phyloP scores from a whole-genome alignment of 1,140 invertebrate species.

The Oryctes rhinoceros region DNA sequence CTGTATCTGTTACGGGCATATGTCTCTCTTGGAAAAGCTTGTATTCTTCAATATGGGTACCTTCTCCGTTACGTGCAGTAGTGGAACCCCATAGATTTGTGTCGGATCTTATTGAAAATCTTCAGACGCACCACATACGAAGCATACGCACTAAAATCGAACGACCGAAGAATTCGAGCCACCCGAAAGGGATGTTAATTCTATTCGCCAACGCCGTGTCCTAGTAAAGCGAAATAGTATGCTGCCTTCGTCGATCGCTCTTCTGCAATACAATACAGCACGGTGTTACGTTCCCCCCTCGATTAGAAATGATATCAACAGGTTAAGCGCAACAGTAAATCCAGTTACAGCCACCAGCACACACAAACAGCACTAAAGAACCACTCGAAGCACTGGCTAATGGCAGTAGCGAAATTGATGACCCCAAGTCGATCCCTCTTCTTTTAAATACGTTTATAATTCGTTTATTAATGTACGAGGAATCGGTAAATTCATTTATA shows the following conservation, averaged over 20 bases:
- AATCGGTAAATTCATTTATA: too few species aligned
- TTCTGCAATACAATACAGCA: background rate
- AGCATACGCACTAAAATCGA: too few species aligned
- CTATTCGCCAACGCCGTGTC: background rate
- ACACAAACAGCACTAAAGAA: background rate
- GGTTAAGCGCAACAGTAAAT: conserved; percentile 19
- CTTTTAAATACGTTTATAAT: too few species aligned
- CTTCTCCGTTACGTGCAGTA: too few species aligned
- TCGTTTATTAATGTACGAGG: too few species aligned
- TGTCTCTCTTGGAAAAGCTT: background rate
- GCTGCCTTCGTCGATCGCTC: background rate
- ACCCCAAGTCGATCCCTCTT: too few species aligned
- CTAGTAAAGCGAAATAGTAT: background rate
- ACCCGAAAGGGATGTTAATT: background rate
- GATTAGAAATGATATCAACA: conserved; percentile 26
- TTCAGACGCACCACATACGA: too few species aligned
- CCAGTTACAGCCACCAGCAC: background rate
- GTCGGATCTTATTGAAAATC: too few species aligned
- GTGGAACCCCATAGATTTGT: too few species aligned
- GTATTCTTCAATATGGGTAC: too few species aligned
- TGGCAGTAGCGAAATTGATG: background rate
- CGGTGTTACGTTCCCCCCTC: background rate
- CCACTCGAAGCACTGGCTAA: background rate
- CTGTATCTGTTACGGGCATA: background rate
- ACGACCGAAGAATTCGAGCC: too few species aligned